Evolutionary conservation across 2,113 vertebrate species (phyloP).

Genomic region (Crotalus helleri): DNA sequence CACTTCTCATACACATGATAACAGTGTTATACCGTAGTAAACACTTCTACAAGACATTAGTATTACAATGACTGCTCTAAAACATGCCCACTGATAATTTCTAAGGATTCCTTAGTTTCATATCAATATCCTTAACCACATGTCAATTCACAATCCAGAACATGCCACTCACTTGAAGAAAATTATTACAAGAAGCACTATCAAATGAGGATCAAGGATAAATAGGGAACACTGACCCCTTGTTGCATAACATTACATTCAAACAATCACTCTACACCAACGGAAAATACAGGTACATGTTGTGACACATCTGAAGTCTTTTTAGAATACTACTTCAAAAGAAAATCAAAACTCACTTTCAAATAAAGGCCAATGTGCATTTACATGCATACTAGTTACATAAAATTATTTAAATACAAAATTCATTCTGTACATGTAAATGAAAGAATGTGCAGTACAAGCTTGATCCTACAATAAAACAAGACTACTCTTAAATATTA

Average conservation of each 20-base stretch:
- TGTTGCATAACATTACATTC: constrained; percentile 75
- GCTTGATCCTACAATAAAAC: constrained; percentile 70
- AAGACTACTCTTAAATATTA: constrained; percentile 70
- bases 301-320: constrained; percentile 71
- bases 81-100: constrained; percentile 82
- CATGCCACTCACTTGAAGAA: constrained; percentile 84
- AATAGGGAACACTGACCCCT: constrained; percentile 71
- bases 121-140: constrained; percentile 79
- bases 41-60: constrained; percentile 77
- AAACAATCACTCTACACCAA: constrained; percentile 76
- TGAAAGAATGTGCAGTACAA: constrained; percentile 73
- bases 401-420: constrained; percentile 80
- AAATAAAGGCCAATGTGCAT: constrained; percentile 81
- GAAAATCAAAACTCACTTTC: constrained; percentile 73
- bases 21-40: constrained; percentile 77
- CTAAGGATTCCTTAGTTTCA: constrained; percentile 79
- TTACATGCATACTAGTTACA: constrained; percentile 78
- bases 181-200: constrained; percentile 82
- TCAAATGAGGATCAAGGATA: constrained; percentile 70
- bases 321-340: constrained; percentile 77
- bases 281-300: constrained; percentile 67
- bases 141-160: constrained; percentile 81
- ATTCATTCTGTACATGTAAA: constrained; percentile 73
- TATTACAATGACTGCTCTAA: constrained; percentile 77
- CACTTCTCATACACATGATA: constrained; percentile 81